A percentile compares a stretch with the other conserved stretches of the same genome.
Evolutionary conservation across 2,113 vertebrate genomes (phyloP).

Genomic region (Megaceryle maxima): DNA sequence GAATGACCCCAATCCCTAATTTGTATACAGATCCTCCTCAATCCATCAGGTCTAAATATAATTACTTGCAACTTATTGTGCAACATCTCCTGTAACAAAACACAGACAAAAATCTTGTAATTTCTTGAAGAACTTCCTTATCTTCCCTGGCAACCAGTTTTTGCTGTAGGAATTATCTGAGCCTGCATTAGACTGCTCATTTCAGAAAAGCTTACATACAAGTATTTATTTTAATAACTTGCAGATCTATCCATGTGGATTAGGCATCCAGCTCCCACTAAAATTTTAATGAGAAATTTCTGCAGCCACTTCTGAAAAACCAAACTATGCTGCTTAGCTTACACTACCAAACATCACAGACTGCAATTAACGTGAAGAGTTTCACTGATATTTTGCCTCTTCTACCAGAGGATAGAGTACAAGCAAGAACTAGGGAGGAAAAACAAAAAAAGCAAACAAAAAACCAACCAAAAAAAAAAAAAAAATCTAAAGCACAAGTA

Average conservation of each 20-base stretch:
- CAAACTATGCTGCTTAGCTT: neutral
- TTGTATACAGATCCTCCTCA: neutral
- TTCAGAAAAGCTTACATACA: neutral
- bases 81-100: neutral
- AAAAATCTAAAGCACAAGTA: neutral
- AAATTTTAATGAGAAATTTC: constrained; percentile 5
- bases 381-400: neutral
- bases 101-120: neutral
- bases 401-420: neutral
- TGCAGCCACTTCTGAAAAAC: neutral
- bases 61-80: neutral
- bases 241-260: neutral
- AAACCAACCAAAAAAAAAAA: no score
- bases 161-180: neutral
- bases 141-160: neutral
- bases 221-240: neutral
- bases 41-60: neutral
- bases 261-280: neutral
- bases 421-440: neutral
- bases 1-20: neutral
- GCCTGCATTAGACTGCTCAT: neutral
- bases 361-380: neutral
- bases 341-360: neutral
- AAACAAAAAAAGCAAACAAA: no score
- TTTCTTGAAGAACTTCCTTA: neutral